These are phyloP conservation scores for Tokudaia muenninki DNA, from an alignment of 2,797 vertebrate species.

Conservation along the genomic window DNA sequence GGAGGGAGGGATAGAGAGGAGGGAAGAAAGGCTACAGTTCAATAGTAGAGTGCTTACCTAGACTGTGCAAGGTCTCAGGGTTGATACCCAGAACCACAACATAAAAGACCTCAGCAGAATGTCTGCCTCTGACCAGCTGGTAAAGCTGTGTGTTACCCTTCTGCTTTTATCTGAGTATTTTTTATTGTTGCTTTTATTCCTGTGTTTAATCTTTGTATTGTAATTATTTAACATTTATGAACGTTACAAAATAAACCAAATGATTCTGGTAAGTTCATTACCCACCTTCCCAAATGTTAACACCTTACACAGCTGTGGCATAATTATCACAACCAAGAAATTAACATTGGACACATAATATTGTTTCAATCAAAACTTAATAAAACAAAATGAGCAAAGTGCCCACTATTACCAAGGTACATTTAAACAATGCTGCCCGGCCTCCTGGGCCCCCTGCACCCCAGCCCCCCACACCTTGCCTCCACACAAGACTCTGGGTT, in stretches of 20 bases:
- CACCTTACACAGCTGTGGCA: background rate
- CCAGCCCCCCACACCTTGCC: background rate
- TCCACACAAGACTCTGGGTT: background rate
- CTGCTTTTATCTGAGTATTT: background rate
- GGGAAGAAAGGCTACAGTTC: too few species aligned
- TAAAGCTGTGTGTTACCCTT: background rate
- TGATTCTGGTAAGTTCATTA: background rate
- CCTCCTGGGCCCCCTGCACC: background rate
- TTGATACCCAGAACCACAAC: background rate
- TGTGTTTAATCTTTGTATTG: constrained; percentile 7
- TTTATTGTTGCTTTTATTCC: background rate
- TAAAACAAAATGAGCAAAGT: background rate
- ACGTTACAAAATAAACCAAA: constrained; percentile 32
- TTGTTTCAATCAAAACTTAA: background rate
- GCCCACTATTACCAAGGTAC: background rate
- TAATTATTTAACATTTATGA: constrained; percentile 46
- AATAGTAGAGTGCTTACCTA: background rate
- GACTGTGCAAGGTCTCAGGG: background rate
- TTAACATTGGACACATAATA: background rate
- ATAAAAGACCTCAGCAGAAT: background rate
- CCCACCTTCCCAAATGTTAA: background rate
- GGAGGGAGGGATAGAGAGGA: background rate
- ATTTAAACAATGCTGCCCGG: background rate
- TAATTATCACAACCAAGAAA: background rate
- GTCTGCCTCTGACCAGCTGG: background rate